phyloP scores from a whole-genome alignment of 2,888 invertebrate species.

The Cacoxenus indagator region DNA sequence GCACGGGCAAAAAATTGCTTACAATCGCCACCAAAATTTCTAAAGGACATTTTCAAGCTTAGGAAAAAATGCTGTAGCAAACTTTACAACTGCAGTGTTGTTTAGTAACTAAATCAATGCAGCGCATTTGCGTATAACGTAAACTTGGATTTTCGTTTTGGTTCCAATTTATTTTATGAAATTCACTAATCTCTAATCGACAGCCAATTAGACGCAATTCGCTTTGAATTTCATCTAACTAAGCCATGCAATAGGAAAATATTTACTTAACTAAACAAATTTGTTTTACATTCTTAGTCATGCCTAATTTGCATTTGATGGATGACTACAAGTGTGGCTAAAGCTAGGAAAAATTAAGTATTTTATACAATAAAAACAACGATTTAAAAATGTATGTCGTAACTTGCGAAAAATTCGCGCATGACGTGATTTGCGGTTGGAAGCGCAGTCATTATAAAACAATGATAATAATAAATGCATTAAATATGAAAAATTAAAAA shows the following conservation, averaged over 20 bases:
- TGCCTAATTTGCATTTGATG: constrained; percentile 15
- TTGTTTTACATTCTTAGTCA: background rate
- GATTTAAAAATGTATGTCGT: background rate
- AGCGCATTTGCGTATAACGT: background rate
- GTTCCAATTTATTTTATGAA: background rate
- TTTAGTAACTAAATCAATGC: constrained; percentile 1
- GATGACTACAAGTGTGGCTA: background rate
- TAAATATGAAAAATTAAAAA: background rate
- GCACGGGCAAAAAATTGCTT: background rate
- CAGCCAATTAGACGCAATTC: constrained; percentile 12
- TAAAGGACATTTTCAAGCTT: constrained; percentile 2
- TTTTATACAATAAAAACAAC: background rate
- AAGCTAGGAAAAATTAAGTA: background rate
- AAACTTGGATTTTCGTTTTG: background rate
- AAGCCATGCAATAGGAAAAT: constrained; percentile 5
- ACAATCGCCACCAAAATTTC: constrained; percentile 1
- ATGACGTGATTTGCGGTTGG: constrained; percentile 10
- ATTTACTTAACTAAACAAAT: background rate
- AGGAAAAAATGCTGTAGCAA: background rate
- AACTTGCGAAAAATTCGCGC: background rate
- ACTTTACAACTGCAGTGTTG: background rate
- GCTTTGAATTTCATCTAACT: background rate
- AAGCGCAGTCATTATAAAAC: background rate
- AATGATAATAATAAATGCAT: background rate
- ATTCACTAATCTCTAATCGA: background rate